These are phyloP conservation scores for Perizoma affinitatum DNA, from an alignment of 2,888 invertebrate species.

Conservation along the genomic window DNA sequence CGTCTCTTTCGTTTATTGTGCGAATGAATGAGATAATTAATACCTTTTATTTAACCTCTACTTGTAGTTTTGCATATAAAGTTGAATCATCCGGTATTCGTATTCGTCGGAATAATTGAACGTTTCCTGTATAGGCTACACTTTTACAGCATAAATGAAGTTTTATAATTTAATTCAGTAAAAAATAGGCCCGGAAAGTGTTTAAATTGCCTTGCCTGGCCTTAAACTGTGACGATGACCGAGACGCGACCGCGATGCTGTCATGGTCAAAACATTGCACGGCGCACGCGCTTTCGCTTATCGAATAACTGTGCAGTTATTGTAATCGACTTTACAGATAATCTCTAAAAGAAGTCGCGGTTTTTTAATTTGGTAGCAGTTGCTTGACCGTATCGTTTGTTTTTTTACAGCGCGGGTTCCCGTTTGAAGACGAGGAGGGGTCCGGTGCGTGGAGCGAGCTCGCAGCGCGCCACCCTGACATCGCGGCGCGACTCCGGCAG, in stretches of 20 bases:
- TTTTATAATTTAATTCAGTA: conserved; percentile 23
- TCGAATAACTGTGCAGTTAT: neutral
- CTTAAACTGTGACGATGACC: conserved; percentile 30
- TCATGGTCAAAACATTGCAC: conserved; percentile 24
- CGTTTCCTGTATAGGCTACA: conserved; percentile 40
- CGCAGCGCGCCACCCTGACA: conserved; percentile 89
- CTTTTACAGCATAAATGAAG: conserved; percentile 26
- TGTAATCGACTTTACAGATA: neutral
- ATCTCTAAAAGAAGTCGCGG: no score
- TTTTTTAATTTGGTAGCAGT: neutral
- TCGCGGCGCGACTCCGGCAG: conserved; percentile 87
- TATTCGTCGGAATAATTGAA: conserved; percentile 23
- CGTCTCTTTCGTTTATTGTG: conserved; percentile 37
- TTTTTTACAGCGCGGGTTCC: conserved; percentile 85
- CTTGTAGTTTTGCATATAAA: conserved; percentile 22
- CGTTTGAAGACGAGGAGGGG: conserved; percentile 86
- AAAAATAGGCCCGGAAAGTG: conserved; percentile 32
- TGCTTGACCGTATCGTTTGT: conserved; percentile 13
- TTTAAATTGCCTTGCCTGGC: conserved; percentile 26
- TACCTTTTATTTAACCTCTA: conserved; percentile 7
- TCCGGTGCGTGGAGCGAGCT: conserved; percentile 87
- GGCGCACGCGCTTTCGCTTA: conserved; percentile 18
- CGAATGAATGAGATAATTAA: conserved; percentile 27
- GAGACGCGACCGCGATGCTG: conserved; percentile 18
- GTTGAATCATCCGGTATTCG: conserved; percentile 22